A percentile compares a stretch with the other conserved stretches of the same genome.
Conservation (phyloP, 2,888 invertebrate species). For the Aphidius colemani region DNA sequence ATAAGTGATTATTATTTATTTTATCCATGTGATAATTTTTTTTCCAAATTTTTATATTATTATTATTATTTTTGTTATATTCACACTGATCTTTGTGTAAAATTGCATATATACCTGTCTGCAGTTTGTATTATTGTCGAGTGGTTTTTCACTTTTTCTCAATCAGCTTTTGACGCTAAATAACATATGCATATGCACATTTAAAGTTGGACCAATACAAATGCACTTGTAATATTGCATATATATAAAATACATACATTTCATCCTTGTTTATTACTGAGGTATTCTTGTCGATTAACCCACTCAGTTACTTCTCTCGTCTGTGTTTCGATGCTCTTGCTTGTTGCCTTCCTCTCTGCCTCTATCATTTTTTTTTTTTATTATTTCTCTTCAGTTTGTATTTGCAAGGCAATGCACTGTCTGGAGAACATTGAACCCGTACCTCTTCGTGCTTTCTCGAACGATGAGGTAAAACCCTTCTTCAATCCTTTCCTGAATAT, state of each 20-base stretch:
- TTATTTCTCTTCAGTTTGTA: constrained; percentile 1
- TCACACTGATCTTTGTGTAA: not conserved
- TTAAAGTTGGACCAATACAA: no score
- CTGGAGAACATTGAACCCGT: constrained; percentile 53
- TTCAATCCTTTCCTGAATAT: constrained; percentile 30
- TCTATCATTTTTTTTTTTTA: constrained; percentile 26
- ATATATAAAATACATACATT: constrained; percentile 24
- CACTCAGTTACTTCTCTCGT: constrained; percentile 27
- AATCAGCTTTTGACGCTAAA: constrained; percentile 13
- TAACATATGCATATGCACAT: not conserved
- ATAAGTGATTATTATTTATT: not conserved
- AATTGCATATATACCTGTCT: not conserved
- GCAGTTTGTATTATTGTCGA: constrained; percentile 24
- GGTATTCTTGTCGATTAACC: constrained; percentile 34
- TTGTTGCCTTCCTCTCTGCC: not conserved
- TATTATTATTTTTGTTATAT: not conserved
- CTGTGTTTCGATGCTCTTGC: constrained; percentile 23
- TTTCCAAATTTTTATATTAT: no score
- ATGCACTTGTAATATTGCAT: not conserved
- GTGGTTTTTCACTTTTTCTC: constrained; percentile 13
- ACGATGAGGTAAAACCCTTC: constrained; percentile 27
- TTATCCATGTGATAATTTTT: no score
- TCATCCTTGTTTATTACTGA: constrained; percentile 30
- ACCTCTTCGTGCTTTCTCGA: constrained; percentile 35
- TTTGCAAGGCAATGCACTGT: constrained; percentile 56